Percentiles rank a stretch among this genome's conserved stretches.
Evolutionary conservation across 2,888 invertebrate genomes (phyloP).

Genomic region (Melanchra persicariae): DNA sequence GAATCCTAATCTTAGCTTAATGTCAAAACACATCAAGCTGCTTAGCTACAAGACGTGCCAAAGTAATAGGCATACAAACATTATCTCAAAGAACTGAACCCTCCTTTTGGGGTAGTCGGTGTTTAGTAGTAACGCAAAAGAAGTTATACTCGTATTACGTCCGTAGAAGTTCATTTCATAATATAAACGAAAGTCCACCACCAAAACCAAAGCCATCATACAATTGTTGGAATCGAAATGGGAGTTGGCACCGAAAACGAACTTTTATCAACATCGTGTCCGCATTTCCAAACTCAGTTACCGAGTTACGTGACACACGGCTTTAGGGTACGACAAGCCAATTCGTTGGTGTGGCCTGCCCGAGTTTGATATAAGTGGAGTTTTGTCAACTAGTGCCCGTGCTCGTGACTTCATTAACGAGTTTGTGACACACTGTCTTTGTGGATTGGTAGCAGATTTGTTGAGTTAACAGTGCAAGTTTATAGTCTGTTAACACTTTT

Average conservation of each 20-base stretch:
- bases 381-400: slow-evolving; percentile 47
- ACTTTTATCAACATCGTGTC: slow-evolving; percentile 67
- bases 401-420: slow-evolving; percentile 43
- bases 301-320: slow-evolving; percentile 58
- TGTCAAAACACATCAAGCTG: no score
- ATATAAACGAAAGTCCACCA: background rate
- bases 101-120: no score
- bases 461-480: background rate
- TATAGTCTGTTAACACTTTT: background rate
- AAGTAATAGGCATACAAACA: no score
- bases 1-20: no score
- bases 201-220: slow-evolving; percentile 5
- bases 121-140: no score
- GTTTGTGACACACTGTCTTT: slow-evolving; percentile 40
- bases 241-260: slow-evolving; percentile 55
- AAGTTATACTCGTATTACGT: background rate
- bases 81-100: no score
- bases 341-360: slow-evolving; percentile 35
- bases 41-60: no score
- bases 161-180: background rate
- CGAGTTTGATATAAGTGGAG: slow-evolving; percentile 51
- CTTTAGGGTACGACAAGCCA: slow-evolving; percentile 11
- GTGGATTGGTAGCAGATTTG: slow-evolving; percentile 7
- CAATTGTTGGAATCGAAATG: slow-evolving; percentile 50
- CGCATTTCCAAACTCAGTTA: slow-evolving; percentile 59